phyloP scores from a whole-genome alignment of 2,113 vertebrate species.

The Heloderma charlesbogerti region DNA sequence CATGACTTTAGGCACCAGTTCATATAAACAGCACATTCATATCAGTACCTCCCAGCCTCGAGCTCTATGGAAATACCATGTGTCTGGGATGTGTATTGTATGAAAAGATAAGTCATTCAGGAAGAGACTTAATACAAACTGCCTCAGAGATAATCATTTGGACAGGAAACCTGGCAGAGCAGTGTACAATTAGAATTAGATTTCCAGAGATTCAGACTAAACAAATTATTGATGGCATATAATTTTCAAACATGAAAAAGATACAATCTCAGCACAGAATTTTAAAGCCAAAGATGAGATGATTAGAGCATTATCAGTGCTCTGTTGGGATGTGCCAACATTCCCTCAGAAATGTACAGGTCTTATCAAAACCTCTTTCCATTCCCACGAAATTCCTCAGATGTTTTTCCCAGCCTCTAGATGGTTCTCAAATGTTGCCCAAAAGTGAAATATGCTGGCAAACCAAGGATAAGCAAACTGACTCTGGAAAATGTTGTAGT shows the following conservation, averaged over 20 bases:
- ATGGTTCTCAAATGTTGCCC: not conserved
- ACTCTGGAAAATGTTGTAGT: not conserved
- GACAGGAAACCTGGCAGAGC: not conserved
- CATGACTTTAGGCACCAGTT: too few species aligned
- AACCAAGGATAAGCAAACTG: not conserved
- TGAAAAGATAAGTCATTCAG: not conserved
- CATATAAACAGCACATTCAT: too few species aligned
- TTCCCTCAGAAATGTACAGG: not conserved
- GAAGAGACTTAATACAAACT: not conserved
- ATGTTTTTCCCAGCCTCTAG: not conserved
- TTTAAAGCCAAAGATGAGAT: not conserved
- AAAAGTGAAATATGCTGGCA: not conserved
- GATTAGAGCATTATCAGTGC: not conserved
- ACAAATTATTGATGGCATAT: slow-evolving; percentile 17
- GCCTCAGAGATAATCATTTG: not conserved
- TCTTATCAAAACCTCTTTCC: not conserved
- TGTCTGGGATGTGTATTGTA: not conserved
- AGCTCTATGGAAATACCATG: too few species aligned
- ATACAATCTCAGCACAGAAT: not conserved
- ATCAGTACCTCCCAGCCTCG: too few species aligned
- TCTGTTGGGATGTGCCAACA: not conserved
- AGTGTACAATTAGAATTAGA: slow-evolving; percentile 22
- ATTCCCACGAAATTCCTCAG: not conserved
- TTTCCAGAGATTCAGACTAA: not conserved
- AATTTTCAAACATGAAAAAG: slow-evolving; percentile 20